phyloP scores from a whole-genome alignment of 2,888 invertebrate genomes.

The Carpatolechia fugitivella region DNA sequence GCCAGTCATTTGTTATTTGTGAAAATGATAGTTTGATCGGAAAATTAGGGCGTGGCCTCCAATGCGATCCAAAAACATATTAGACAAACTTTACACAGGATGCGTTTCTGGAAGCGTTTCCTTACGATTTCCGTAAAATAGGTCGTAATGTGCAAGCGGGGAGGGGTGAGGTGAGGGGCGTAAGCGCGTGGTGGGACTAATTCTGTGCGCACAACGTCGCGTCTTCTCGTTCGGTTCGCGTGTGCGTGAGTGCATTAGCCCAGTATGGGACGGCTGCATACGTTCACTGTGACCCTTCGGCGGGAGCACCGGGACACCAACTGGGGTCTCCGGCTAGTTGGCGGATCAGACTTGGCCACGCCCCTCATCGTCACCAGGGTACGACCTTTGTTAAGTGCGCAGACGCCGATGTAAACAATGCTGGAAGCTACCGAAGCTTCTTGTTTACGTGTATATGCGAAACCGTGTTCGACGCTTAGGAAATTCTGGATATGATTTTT shows the following conservation, averaged over 20 bases:
- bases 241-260: slow-evolving; percentile 46
- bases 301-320: slow-evolving; percentile 85
- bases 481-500: too few relatives aligned
- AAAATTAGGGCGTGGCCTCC: slow-evolving; percentile 34
- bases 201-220: slow-evolving; percentile 69
- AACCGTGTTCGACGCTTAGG: too few relatives aligned
- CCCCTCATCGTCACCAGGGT: slow-evolving; percentile 94
- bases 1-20: background rate
- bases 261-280: slow-evolving; percentile 85
- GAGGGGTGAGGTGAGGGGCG: slow-evolving; percentile 39
- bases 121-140: slow-evolving; percentile 62
- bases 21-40: slow-evolving; percentile 1
- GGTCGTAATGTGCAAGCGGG: slow-evolving; percentile 64
- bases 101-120: slow-evolving; percentile 34
- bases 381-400: slow-evolving; percentile 36
- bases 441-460: background rate
- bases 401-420: slow-evolving; percentile 62
- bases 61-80: slow-evolving; percentile 31
- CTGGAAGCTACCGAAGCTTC: slow-evolving; percentile 5
- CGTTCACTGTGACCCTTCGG: slow-evolving; percentile 85
- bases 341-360: slow-evolving; percentile 91
- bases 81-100: slow-evolving; percentile 24
- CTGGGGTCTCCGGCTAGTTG: slow-evolving; percentile 93
- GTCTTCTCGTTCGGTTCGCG: slow-evolving; percentile 55
- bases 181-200: slow-evolving; percentile 58